Evolutionary conservation across 1,140 invertebrate genomes (phyloP), one percentile per base, ranked within the genome.

Genomic region (Pemphigus obesinymphae): DNA sequence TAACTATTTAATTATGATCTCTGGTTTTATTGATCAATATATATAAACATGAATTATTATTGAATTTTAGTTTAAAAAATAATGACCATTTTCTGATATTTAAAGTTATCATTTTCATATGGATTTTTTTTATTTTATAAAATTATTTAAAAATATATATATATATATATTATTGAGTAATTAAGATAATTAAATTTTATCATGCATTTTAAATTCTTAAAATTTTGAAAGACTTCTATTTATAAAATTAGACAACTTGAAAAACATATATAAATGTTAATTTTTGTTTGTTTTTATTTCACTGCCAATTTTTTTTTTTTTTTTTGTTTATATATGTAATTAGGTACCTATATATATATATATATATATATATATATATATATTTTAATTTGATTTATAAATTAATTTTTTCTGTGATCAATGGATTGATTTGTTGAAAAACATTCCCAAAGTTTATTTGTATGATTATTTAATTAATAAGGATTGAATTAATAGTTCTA

Each of bases 361-460:
- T 45, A 45, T 45, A 45, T 26, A 26, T 23, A 23, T 37, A n/a
- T 66, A 34, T 20, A 66, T 68, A 1, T 68, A 43, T 45, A 1
- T 72, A 20, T 70, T 26, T 40, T 68, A 37, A 66, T 37, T 45
- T 72, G 8, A 11, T 31, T 73, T 50, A 31, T 29, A 11, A 50
- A 73, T 50, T 50, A 37, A 73, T 50, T 31, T 70, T 73, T 50
- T 5, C 26, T 73, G 29, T 34, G 70, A 73, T 29, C 70, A 73
- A 48, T 48, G n/a, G 23, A n/a, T 37, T 50, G n/a, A 50, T 48
- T 73, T 73, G 70, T 73, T 73, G 8, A 31, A 50, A n/a, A 50
- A 73, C 70, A 73, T 73, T 73, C 70, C 70, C 29, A 73, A 73
- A 50, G 8, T 73, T 73, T 50, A 73, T 72, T 72, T 72, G 48